These are phyloP conservation scores for Neoarius graeffei DNA, from an alignment of 2,113 vertebrate species.

Conservation along the genomic window DNA sequence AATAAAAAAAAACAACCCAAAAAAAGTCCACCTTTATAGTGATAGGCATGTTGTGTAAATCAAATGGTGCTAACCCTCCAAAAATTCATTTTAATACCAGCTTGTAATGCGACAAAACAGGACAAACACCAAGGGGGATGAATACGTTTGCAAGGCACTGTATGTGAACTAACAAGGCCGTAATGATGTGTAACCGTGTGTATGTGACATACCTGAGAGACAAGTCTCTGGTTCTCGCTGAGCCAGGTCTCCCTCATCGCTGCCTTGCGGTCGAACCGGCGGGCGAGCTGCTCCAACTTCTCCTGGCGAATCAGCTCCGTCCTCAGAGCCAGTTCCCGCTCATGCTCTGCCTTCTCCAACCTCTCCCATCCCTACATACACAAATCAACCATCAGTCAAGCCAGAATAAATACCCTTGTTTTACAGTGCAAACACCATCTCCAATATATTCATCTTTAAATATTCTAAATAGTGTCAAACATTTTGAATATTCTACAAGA, in stretches of 20 bases:
- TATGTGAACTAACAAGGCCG: not conserved
- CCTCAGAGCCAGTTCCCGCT: slow-evolving; percentile 92
- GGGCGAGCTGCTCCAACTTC: slow-evolving; percentile 95
- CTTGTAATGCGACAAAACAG: too few relatives aligned
- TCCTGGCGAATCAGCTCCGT: slow-evolving; percentile 96
- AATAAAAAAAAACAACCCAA: too few relatives aligned
- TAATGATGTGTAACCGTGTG: not conserved
- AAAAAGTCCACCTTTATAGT: too few relatives aligned
- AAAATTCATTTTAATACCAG: too few relatives aligned
- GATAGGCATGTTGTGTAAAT: too few relatives aligned
- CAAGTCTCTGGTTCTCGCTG: slow-evolving; percentile 94
- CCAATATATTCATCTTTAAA: not conserved
- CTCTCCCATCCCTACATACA: slow-evolving; percentile 88
- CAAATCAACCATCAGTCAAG: not conserved
- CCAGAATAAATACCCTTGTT: not conserved
- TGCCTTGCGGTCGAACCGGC: slow-evolving; percentile 95
- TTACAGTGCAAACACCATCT: not conserved
- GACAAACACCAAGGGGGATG: too few relatives aligned
- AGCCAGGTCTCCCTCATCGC: slow-evolving; percentile 99
- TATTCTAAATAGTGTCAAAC: not conserved
- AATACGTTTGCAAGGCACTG: too few relatives aligned
- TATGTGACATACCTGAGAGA: slow-evolving; percentile 84
- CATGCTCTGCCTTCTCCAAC: slow-evolving; percentile 97
- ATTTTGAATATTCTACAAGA: not conserved
- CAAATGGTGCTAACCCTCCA: too few relatives aligned